Evolutionary conservation across 2,888 invertebrate genomes (phyloP).

Genomic region (Eulithis prunata): DNA sequence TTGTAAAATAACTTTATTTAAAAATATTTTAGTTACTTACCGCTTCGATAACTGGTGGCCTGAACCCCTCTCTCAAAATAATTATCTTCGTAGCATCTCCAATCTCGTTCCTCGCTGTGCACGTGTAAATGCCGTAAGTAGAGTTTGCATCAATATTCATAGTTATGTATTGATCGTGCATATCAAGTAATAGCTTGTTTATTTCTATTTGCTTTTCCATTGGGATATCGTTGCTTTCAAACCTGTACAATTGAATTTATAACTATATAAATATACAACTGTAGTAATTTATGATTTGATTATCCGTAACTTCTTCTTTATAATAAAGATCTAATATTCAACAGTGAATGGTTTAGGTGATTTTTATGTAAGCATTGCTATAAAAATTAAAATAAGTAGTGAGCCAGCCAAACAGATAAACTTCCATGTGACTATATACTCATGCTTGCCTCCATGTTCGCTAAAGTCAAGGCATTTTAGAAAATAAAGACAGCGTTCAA

Average conservation of each 20-base stretch:
- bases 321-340: background rate
- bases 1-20: no score
- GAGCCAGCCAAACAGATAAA: no score
- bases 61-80: constrained; percentile 58
- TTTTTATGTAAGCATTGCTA: no score
- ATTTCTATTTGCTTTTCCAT: constrained; percentile 47
- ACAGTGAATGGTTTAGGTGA: background rate
- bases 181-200: constrained; percentile 47
- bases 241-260: constrained; percentile 40
- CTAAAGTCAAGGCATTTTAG: no score
- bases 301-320: background rate
- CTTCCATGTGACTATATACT: no score
- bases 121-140: constrained; percentile 65
- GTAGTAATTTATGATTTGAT: no score
- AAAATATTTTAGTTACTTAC: constrained; percentile 55
- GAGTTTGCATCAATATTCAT: constrained; percentile 52
- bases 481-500: no score
- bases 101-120: constrained; percentile 58
- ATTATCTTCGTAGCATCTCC: constrained; percentile 60
- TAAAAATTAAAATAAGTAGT: no score
- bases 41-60: constrained; percentile 56
- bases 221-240: constrained; percentile 45
- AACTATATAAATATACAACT: no score
- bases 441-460: no score
- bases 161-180: constrained; percentile 41